Evolutionary conservation across 2,888 invertebrate species (phyloP).

Genomic region (Idaea aversata): DNA sequence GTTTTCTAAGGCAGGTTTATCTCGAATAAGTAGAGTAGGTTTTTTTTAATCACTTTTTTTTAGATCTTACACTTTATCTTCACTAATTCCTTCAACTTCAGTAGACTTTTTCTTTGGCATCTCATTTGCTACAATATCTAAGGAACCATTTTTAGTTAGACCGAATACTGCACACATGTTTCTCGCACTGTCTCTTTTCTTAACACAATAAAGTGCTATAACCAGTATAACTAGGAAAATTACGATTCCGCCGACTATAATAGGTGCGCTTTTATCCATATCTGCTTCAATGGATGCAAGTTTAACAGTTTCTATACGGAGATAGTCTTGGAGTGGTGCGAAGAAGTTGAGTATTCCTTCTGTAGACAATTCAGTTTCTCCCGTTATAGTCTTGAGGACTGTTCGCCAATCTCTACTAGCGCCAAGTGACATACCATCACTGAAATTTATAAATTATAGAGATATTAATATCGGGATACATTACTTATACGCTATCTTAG

Average conservation of each 20-base stretch:
- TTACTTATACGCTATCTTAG: too few relatives aligned
- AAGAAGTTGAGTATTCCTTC: conserved; percentile 67
- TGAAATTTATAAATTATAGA: conserved; percentile 39
- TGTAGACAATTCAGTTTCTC: conserved; percentile 65
- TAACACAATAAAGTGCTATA: conserved; percentile 63
- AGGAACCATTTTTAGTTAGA: conserved; percentile 68
- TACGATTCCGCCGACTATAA: conserved; percentile 63
- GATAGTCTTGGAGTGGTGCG: conserved; percentile 50
- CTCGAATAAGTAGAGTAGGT: too few relatives aligned
- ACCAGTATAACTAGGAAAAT: conserved; percentile 58
- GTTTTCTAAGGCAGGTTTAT: too few relatives aligned
- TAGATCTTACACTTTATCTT: conserved; percentile 58
- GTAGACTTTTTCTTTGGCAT: conserved; percentile 51
- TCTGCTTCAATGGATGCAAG: conserved; percentile 46
- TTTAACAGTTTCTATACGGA: conserved; percentile 53
- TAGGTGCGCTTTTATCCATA: conserved; percentile 64
- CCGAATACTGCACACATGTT: conserved; percentile 61
- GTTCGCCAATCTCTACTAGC: conserved; percentile 70
- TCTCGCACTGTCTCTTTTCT: conserved; percentile 54
- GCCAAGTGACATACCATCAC: conserved; percentile 69
- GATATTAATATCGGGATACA: not conserved
- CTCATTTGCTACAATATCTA: conserved; percentile 69
- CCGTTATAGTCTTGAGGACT: conserved; percentile 65
- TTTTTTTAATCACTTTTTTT: not conserved
- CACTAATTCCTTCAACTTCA: conserved; percentile 59